phyloP scores from a whole-genome alignment of 2,113 vertebrate species.

The Pithys albifrons region DNA sequence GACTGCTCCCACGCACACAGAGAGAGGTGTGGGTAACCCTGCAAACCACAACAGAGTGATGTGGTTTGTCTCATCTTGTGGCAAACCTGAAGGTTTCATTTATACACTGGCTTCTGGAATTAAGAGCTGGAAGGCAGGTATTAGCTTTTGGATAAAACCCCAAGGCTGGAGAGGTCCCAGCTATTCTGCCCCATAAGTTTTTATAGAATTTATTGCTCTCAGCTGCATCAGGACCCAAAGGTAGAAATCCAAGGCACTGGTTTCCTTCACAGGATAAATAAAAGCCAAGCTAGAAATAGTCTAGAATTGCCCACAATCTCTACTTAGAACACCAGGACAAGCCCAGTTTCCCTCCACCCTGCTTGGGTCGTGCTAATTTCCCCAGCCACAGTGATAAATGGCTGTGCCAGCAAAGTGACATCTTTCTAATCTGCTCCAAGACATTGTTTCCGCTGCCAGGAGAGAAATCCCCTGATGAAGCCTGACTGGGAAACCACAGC shows the following conservation, averaged over 20 bases:
- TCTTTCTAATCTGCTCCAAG: conserved; percentile 68
- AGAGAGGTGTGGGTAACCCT: neutral
- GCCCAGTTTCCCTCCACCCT: neutral
- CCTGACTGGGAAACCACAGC: neutral
- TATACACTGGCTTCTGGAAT: neutral
- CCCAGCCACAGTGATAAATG: conserved; percentile 47
- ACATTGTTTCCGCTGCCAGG: neutral
- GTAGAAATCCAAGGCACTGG: neutral
- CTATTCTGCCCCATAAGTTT: neutral
- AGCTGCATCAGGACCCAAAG: fast-evolving
- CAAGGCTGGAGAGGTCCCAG: neutral
- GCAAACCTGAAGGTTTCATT: neutral
- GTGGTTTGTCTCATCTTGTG: neutral
- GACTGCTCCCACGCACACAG: neutral
- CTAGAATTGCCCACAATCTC: neutral
- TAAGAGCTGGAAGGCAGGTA: neutral
- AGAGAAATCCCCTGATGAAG: neutral
- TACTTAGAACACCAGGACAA: neutral
- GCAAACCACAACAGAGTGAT: neutral
- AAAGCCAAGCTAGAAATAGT: neutral
- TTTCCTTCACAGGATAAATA: neutral
- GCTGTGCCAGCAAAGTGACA: conserved; percentile 51
- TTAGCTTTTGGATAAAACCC: neutral
- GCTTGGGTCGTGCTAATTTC: conserved; percentile 48
- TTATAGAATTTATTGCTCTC: neutral